Evolutionary conservation across 2,888 invertebrate species (phyloP).

Genomic region (Brachyopa scutellaris): DNA sequence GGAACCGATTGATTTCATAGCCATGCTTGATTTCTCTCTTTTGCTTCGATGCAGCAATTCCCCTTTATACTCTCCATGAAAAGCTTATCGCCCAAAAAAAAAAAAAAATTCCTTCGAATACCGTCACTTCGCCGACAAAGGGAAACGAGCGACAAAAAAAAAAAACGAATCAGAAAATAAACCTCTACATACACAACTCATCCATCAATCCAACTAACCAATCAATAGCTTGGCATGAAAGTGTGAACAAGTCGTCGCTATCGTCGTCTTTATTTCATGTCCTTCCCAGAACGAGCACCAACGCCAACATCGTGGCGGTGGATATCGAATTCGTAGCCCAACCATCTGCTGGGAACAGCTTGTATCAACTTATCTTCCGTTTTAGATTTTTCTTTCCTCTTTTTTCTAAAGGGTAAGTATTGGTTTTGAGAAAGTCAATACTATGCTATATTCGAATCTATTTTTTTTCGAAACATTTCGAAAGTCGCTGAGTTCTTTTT

Average conservation of each 20-base stretch:
- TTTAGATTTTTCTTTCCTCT: background rate
- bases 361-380: slow-evolving; percentile 37
- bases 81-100: slow-evolving; percentile 52
- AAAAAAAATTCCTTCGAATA: slow-evolving; percentile 55
- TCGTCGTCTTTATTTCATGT: slow-evolving; percentile 56
- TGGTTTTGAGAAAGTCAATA: no score
- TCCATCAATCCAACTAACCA: slow-evolving; percentile 69
- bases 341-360: slow-evolving; percentile 65
- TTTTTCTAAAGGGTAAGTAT: no score
- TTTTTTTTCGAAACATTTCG: no score
- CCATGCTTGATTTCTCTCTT: slow-evolving; percentile 54
- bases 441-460: no score
- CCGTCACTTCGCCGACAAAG: slow-evolving; percentile 37
- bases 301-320: background rate
- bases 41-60: slow-evolving; percentile 50
- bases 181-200: slow-evolving; percentile 50
- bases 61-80: slow-evolving; percentile 20
- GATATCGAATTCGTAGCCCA: slow-evolving; percentile 7
- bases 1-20: slow-evolving; percentile 62
- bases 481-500: no score
- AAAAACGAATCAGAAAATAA: slow-evolving; percentile 47
- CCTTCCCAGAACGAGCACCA: slow-evolving; percentile 9
- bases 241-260: slow-evolving; percentile 65
- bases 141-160: slow-evolving; percentile 7
- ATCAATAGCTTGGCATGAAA: slow-evolving; percentile 67